phyloP scores from a whole-genome alignment of 2,888 invertebrate species.

The Elysia crispata region DNA sequence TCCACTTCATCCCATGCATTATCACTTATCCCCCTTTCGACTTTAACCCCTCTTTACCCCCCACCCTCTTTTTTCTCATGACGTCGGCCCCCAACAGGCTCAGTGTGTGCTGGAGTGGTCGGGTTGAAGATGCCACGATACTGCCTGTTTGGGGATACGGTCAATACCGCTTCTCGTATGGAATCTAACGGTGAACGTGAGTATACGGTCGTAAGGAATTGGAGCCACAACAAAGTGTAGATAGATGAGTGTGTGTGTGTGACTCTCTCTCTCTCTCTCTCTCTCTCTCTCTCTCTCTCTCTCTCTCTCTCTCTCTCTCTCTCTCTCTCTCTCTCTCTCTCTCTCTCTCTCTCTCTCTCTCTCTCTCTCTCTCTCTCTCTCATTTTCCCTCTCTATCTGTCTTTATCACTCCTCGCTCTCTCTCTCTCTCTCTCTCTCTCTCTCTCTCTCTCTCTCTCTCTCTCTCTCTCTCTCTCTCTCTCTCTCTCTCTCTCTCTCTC shows the following conservation, averaged over 20 bases:
- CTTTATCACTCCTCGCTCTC: not conserved
- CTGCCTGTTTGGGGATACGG: slow-evolving; percentile 1
- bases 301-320: not conserved
- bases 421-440: not conserved
- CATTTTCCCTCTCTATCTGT: not conserved
- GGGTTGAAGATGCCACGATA: slow-evolving; percentile 11
- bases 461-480: slow-evolving; percentile 13
- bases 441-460: not conserved
- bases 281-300: not conserved
- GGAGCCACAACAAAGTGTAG: not conserved
- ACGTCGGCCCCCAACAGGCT: not conserved
- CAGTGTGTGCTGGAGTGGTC: slow-evolving; percentile 1
- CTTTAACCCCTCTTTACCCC: not conserved
- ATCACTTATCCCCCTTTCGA: too few species aligned
- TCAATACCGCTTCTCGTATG: not conserved
- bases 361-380: not conserved
- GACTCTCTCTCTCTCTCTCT: not conserved
- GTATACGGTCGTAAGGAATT: not conserved
- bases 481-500: not conserved
- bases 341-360: not conserved
- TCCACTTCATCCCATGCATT: too few species aligned
- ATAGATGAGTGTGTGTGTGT: not conserved
- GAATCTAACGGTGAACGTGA: slow-evolving; percentile 6
- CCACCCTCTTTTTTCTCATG: not conserved
- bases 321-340: not conserved